phyloP scores from a whole-genome alignment of 2,888 invertebrate genomes.

The Synergus gifuensis region DNA sequence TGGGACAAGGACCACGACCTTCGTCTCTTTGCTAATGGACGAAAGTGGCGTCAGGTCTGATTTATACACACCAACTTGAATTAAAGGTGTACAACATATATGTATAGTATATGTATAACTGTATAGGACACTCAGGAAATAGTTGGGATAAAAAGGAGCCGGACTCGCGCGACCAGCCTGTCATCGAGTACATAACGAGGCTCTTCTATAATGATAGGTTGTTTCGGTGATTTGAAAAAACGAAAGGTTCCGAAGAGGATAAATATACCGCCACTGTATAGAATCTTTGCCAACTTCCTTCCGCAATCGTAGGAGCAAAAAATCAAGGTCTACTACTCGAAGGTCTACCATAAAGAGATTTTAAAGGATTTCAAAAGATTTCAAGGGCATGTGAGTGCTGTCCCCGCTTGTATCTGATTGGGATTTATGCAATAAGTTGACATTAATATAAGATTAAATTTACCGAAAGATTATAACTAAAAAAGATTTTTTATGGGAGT shows the following conservation, averaged over 20 bases:
- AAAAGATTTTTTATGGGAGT: neutral
- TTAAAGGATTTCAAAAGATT: neutral
- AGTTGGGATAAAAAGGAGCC: neutral
- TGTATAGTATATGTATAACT: neutral
- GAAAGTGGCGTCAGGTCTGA: neutral
- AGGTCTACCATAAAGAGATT: neutral
- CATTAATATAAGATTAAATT: too few relatives aligned
- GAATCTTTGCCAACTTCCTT: conserved; percentile 13
- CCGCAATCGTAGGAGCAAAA: conserved; percentile 12
- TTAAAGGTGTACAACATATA: neutral
- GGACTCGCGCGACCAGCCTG: conserved; percentile 12
- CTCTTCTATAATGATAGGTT: conserved; percentile 29
- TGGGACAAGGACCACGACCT: conserved; percentile 4
- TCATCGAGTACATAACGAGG: conserved; percentile 23
- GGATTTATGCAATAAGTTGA: too few relatives aligned
- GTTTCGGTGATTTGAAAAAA: conserved; percentile 6
- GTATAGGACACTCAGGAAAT: neutral
- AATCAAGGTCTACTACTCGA: neutral
- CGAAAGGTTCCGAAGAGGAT: neutral
- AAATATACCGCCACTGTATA: conserved; percentile 6
- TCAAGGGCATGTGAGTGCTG: too few relatives aligned
- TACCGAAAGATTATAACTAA: too few relatives aligned
- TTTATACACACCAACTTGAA: neutral
- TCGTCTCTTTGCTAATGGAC: conserved; percentile 10
- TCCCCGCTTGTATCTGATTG: too few relatives aligned